Base-by-base conservation (phyloP, 2,797 vertebrate genomes). In the Podarcis siculus region DNA sequence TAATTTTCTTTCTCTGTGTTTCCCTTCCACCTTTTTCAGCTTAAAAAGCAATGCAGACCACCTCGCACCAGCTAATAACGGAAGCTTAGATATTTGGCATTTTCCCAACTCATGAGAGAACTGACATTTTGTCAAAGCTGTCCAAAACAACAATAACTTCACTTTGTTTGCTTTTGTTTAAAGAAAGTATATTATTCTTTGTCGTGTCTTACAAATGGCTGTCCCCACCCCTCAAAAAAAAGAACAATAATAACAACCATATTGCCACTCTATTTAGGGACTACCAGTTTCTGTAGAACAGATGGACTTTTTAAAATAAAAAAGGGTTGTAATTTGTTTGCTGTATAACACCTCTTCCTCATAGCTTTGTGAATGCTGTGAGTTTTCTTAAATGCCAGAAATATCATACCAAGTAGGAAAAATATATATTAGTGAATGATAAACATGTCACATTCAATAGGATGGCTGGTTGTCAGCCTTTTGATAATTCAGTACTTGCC, bases 1-100 rank as follows among this genome's bases (percentile, higher is more conserved):
- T 35, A 79, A 42, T 89, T 92, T 89, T 87, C 32, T 77, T 92
- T 71, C 79, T 15, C 76, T 89, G 3, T 39, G 86, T 30, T 84
- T 27, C 21, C 12, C 55, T 55, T 30, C 45, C 30, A 5, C 7
- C 12, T 64, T 87, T 81, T 4, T 17, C 72, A 30, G 79, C 13
- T 86, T 83, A 73, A 73, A 64, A 89, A 85, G 3, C 67, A 78
- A 30, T 37, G 72, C 9, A 77, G 37, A 87, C 66, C 86, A 82
- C 37, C 9, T 30, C 27, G 67, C 15, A 86, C 25, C 79, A 79
- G 80, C 39, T 35, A 73, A 4, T 10, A 88, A 71, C 66, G 80
- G 71, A 66, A 32, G 32, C 9, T 79, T 67, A n/a, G 17, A 49
- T 9, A 71, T n/a, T 79, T 86, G 77, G 72, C 71, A 30, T 86